A percentile compares a stretch with the other conserved stretches of the same genome.
Evolutionary conservation across 2,113 vertebrate species (phyloP).

Genomic region (Macrotis lagotis): DNA sequence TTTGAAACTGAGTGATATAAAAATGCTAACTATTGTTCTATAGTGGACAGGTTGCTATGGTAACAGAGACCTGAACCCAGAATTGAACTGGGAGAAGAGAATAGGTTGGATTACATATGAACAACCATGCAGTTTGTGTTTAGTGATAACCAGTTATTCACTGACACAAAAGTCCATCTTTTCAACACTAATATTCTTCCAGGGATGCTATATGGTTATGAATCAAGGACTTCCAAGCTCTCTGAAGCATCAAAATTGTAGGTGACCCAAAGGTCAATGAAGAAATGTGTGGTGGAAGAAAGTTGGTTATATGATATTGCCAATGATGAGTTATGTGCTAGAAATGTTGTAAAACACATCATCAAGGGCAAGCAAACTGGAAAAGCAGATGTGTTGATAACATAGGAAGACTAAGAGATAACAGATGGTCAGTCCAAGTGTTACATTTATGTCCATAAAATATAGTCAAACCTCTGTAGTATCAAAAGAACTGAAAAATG

Average conservation of each 20-base stretch:
- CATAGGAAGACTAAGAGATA: not conserved
- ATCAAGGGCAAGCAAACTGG: not conserved
- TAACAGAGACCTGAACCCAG: not conserved
- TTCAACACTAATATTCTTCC: constrained; percentile 1
- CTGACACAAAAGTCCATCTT: not conserved
- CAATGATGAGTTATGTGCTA: not conserved
- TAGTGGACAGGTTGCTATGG: not conserved
- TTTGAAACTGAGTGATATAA: not conserved
- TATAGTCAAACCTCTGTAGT: not conserved
- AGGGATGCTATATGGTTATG: not conserved
- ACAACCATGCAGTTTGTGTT: not conserved
- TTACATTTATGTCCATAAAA: not conserved
- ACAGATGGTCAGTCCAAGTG: not conserved
- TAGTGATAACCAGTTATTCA: not conserved
- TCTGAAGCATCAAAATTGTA: not conserved
- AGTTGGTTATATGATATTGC: not conserved
- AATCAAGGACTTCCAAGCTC: not conserved
- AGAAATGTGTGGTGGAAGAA: not conserved
- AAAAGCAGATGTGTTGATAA: not conserved
- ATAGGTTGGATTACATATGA: not conserved
- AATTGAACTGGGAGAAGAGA: not conserved
- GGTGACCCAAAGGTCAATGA: not conserved
- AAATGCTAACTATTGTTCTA: not conserved
- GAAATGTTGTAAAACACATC: not conserved
- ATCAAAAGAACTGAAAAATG: not conserved